Evolutionary conservation across 2,113 vertebrate species (phyloP).

Genomic region (Pteropus alecto): DNA sequence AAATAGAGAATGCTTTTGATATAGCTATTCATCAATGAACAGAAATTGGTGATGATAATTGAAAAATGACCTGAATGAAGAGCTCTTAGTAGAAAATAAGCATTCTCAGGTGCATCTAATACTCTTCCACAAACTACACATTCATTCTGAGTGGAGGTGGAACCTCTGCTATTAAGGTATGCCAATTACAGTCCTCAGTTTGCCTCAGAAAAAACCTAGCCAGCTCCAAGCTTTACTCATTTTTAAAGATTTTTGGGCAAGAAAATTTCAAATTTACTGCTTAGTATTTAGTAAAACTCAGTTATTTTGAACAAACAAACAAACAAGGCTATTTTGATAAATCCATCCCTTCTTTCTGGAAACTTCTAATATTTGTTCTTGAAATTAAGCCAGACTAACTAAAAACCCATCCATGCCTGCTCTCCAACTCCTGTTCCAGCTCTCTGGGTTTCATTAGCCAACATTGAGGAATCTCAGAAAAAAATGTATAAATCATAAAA

Average conservation of each 20-base stretch:
- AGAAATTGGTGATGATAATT: background rate
- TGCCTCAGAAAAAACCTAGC: background rate
- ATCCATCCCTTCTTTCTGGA: background rate
- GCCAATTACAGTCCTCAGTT: background rate
- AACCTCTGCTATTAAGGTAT: background rate
- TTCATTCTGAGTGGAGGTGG: background rate
- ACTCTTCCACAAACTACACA: background rate
- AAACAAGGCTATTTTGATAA: background rate
- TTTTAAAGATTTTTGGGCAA: background rate
- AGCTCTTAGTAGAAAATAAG: background rate
- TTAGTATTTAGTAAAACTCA: background rate
- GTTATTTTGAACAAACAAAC: background rate
- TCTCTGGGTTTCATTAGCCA: background rate
- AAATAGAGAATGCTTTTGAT: background rate
- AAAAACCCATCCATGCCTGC: background rate
- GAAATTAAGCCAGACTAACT: background rate
- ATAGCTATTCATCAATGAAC: conserved; percentile 7
- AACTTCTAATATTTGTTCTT: background rate
- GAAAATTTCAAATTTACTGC: background rate
- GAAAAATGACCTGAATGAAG: background rate
- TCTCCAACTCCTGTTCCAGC: background rate
- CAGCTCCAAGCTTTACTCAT: background rate
- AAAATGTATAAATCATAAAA: background rate
- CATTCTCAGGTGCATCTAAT: background rate
- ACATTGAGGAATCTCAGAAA: background rate